Evolutionary conservation across 2,888 invertebrate species (phyloP).

Genomic region (Lasius fuliginosus): DNA sequence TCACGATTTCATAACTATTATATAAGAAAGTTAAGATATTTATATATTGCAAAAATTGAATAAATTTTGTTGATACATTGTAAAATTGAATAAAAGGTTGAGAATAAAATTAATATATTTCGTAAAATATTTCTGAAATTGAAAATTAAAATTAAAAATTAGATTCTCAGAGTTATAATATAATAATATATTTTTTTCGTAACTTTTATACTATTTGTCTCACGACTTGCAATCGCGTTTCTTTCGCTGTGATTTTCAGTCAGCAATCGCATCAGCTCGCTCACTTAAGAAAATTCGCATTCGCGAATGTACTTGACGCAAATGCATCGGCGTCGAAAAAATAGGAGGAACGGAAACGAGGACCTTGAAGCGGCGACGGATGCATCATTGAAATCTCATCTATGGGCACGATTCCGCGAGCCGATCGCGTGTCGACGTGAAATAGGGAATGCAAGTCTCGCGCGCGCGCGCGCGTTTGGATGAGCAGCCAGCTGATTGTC

Average conservation of each 20-base stretch:
- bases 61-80: too few relatives aligned
- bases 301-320: not conserved
- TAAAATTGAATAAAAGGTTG: not conserved
- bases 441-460: conserved; percentile 73
- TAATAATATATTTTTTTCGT: not conserved
- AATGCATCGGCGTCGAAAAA: not conserved
- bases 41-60: not conserved
- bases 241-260: not conserved
- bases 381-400: conserved; percentile 39
- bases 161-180: not conserved
- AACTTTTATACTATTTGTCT: not conserved
- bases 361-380: conserved; percentile 24
- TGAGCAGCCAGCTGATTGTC: conserved; percentile 67
- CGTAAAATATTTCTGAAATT: not conserved
- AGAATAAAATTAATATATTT: not conserved
- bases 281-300: not conserved
- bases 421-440: conserved; percentile 47
- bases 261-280: not conserved
- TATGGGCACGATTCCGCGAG: conserved; percentile 5
- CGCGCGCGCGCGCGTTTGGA: conserved; percentile 60
- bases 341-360: not conserved
- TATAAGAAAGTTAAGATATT: not conserved
- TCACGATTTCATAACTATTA: not conserved
- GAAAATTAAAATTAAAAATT: not conserved
- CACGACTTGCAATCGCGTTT: not conserved